Evolutionary conservation across 2,797 vertebrate species (phyloP).

Genomic region (Phoeniculus purpureus): DNA sequence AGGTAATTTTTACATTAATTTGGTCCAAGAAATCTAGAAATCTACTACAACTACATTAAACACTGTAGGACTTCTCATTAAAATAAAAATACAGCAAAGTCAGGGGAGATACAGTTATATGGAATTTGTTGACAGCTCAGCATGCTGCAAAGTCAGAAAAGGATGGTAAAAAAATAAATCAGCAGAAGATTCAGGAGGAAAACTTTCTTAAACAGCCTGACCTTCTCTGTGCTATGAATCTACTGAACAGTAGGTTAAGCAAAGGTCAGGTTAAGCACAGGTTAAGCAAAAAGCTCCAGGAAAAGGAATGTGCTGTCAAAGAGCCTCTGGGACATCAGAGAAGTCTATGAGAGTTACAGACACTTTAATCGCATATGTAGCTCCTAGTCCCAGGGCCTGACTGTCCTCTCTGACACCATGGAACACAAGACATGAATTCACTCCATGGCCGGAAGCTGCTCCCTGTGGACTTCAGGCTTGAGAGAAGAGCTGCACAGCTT

Average conservation of each 20-base stretch:
- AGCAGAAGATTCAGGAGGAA: slow-evolving; percentile 27
- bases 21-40: background rate
- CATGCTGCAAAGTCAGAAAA: background rate
- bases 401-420: background rate
- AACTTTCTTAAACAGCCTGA: slow-evolving; percentile 32
- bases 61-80: background rate
- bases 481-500: background rate
- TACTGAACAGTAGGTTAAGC: slow-evolving; percentile 44
- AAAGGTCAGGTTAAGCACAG: slow-evolving; percentile 55
- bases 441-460: background rate
- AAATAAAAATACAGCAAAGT: background rate
- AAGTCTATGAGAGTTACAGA: background rate
- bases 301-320: slow-evolving; percentile 31
- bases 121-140: background rate
- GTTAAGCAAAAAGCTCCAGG: slow-evolving; percentile 40
- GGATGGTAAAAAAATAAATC: background rate
- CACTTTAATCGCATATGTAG: background rate
- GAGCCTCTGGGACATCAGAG: background rate
- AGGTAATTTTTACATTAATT: background rate
- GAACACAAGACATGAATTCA: background rate
- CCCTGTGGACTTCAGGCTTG: background rate
- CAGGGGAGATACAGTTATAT: background rate
- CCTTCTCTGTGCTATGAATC: slow-evolving; percentile 31
- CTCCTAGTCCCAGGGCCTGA: background rate
- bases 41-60: background rate